These are phyloP conservation scores for Leptinotarsa texana DNA, from an alignment of 1,140 invertebrate genomes.

Conservation along the genomic window DNA sequence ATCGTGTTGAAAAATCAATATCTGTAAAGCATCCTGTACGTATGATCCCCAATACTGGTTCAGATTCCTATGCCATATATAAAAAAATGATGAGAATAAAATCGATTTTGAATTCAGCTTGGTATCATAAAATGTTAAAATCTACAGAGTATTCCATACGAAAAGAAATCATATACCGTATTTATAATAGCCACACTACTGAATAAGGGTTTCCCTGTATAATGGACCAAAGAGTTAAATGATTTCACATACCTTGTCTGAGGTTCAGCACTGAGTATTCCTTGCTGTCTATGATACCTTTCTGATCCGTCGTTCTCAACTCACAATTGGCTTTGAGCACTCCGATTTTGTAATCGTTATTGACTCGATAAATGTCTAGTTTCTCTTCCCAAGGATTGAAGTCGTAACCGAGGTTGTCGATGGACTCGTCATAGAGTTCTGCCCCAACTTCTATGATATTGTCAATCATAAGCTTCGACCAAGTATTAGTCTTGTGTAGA, in stretches of 20 bases:
- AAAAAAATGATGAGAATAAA: no score
- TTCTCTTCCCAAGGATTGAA: slow-evolving; percentile 60
- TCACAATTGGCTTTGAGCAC: slow-evolving; percentile 55
- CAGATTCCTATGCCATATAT: no score
- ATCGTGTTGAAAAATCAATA: no score
- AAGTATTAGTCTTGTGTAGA: slow-evolving; percentile 56
- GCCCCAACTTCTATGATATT: slow-evolving; percentile 51
- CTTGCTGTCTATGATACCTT: slow-evolving; percentile 55
- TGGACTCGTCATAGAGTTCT: slow-evolving; percentile 43
- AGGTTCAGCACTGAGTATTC: slow-evolving; percentile 54
- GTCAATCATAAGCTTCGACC: slow-evolving; percentile 59
- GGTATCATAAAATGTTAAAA: no score
- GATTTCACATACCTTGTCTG: slow-evolving; percentile 36
- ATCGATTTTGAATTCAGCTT: no score
- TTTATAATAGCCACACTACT: no score
- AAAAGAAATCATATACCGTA: no score
- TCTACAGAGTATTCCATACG: no score
- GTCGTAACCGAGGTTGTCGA: slow-evolving; percentile 56
- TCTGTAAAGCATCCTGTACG: no score
- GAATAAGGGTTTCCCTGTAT: no score
- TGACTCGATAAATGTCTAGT: slow-evolving; percentile 53
- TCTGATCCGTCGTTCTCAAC: slow-evolving; percentile 56
- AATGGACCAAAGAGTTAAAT: no score
- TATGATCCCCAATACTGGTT: no score
- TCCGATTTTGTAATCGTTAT: slow-evolving; percentile 54